Evolutionary conservation across 2,888 invertebrate species (phyloP).

Genomic region (Hirtodrosophila confusa): DNA sequence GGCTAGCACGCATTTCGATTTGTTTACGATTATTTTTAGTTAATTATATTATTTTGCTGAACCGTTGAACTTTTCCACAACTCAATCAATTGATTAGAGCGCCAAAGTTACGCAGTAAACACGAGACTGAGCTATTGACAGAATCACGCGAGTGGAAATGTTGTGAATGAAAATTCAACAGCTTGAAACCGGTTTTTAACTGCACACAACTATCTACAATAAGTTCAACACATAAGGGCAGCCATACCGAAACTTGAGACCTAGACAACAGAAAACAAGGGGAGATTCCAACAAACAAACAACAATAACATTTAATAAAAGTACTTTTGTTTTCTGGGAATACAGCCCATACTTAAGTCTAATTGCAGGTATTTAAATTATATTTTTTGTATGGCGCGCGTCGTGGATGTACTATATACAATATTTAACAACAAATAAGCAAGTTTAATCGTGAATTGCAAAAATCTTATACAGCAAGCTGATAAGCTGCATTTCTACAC

Average conservation of each 20-base stretch:
- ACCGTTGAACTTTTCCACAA: constrained; percentile 31
- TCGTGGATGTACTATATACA: too few species aligned
- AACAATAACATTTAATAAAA: constrained; percentile 4
- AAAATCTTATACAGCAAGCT: constrained; percentile 1
- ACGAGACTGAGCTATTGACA: constrained; percentile 31
- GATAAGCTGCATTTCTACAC: constrained; percentile 25
- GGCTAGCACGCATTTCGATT: constrained; percentile 31
- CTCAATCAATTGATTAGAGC: constrained; percentile 44
- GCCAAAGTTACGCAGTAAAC: constrained; percentile 43
- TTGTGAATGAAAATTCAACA: constrained; percentile 42
- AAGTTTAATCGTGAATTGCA: constrained; percentile 20
- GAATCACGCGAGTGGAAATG: constrained; percentile 29
- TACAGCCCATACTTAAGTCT: too few species aligned
- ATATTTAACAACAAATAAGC: constrained; percentile 15
- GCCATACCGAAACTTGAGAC: not conserved
- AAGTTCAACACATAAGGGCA: constrained; percentile 19
- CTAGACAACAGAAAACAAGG: not conserved
- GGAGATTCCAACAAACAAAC: constrained; percentile 23
- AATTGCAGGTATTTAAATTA: too few species aligned
- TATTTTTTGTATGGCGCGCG: too few species aligned
- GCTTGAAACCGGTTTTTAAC: constrained; percentile 25
- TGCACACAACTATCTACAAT: not conserved
- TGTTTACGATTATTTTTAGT: constrained; percentile 38
- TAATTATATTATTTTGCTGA: constrained; percentile 13
- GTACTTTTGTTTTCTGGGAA: not conserved